Evolutionary conservation across 2,797 vertebrate species (phyloP).

Genomic region (Coccyzus lansbergi): DNA sequence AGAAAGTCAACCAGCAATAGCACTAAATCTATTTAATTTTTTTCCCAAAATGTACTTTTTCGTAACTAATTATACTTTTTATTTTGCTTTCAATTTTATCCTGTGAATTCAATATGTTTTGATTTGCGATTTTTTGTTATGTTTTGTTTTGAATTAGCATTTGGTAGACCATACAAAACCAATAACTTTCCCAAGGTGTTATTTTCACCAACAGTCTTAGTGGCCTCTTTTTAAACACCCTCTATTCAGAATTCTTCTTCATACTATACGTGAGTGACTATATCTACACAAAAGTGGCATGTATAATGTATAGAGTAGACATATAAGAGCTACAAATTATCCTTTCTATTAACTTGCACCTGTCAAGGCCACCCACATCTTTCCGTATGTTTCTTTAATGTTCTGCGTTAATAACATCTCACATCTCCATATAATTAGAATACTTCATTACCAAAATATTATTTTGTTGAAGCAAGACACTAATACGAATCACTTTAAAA

Average conservation of each 20-base stretch:
- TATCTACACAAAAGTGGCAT: not conserved
- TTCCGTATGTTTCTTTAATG: not conserved
- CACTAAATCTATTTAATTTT: not conserved
- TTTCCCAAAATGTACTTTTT: not conserved
- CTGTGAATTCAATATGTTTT: not conserved
- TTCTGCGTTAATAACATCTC: not conserved
- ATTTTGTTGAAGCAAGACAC: not conserved
- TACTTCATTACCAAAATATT: not conserved
- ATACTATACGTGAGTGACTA: not conserved
- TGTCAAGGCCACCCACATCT: not conserved
- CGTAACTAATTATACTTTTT: not conserved
- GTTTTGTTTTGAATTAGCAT: not conserved
- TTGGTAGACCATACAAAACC: not conserved
- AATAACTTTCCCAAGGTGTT: not conserved
- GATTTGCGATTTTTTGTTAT: not conserved
- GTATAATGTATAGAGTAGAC: not conserved
- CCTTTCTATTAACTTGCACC: too few species aligned
- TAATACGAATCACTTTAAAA: constrained; percentile 4
- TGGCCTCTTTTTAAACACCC: not conserved
- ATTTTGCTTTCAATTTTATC: not conserved
- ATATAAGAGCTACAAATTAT: not conserved
- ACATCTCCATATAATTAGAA: not conserved
- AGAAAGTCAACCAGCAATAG: not conserved
- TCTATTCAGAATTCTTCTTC: not conserved
- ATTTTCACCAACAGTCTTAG: not conserved